phyloP scores from a whole-genome alignment of 1,140 invertebrate genomes.

The Diploscapter pachys region DNA sequence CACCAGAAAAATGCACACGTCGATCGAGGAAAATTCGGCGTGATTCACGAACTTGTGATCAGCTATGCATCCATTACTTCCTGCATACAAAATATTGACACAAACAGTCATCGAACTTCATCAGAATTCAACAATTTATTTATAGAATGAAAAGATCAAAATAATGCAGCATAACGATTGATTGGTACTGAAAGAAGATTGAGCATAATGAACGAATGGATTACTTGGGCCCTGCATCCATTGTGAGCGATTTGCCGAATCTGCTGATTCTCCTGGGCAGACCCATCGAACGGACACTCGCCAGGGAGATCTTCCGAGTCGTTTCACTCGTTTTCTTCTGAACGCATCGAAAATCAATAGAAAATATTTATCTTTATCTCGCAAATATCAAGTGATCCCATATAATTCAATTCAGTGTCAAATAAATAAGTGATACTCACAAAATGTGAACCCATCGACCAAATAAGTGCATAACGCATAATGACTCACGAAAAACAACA shows the following conservation, averaged over 20 bases:
- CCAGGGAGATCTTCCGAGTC: conserved; percentile 52
- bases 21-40: too few relatives aligned
- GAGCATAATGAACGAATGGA: background rate
- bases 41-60: too few relatives aligned
- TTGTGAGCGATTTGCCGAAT: conserved; percentile 55
- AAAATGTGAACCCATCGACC: too few relatives aligned
- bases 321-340: conserved; percentile 26
- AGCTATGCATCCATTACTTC: too few relatives aligned
- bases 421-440: too few relatives aligned
- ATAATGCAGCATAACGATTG: background rate
- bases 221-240: conserved; percentile 42
- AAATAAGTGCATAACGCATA: too few relatives aligned
- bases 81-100: background rate
- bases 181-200: background rate
- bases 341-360: background rate
- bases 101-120: background rate
- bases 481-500: too few relatives aligned
- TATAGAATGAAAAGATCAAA: conserved; percentile 8
- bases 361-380: too few relatives aligned
- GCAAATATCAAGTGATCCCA: too few relatives aligned
- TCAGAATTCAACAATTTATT: background rate
- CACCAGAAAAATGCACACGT: too few relatives aligned
- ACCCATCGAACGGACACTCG: conserved; percentile 53
- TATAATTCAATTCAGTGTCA: too few relatives aligned
- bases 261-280: conserved; percentile 50